Conservation (phyloP, 1,140 invertebrate genomes). For the Drosophila prosaltans region DNA sequence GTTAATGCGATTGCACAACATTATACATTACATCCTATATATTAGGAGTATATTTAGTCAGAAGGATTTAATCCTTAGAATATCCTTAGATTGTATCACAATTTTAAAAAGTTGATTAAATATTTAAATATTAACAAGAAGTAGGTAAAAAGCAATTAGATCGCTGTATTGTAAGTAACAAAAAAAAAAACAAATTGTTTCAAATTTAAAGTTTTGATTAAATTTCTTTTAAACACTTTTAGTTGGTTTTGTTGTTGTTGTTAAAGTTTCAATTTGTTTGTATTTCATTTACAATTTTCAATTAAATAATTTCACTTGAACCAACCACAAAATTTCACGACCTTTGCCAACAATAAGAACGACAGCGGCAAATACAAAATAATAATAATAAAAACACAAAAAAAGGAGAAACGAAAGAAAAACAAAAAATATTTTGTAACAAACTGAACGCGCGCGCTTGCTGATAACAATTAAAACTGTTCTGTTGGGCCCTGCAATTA, state of each 20-base stretch:
- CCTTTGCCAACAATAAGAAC: slow-evolving; percentile 46
- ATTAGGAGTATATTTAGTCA: no score
- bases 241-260: not conserved
- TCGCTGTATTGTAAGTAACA: no score
- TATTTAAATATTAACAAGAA: no score
- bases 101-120: no score
- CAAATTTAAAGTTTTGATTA: no score
- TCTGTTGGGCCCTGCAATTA: slow-evolving; percentile 63
- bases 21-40: no score
- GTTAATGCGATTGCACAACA: no score
- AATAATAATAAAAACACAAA: slow-evolving; percentile 26
- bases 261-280: slow-evolving; percentile 11
- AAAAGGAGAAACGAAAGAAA: slow-evolving; percentile 6
- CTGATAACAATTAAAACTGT: slow-evolving; percentile 74
- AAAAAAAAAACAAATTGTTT: no score
- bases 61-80: no score
- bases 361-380: slow-evolving; percentile 5
- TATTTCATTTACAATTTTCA: not conserved
- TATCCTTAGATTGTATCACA: no score
- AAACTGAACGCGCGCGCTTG: slow-evolving; percentile 69
- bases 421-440: slow-evolving; percentile 26
- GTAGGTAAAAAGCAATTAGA: no score
- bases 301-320: not conserved
- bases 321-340: slow-evolving; percentile 28
- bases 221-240: not conserved